Percentiles rank a stretch among this genome's conserved stretches.
Conservation (phyloP, 2,113 vertebrate species). For the Corapipo altera region DNA sequence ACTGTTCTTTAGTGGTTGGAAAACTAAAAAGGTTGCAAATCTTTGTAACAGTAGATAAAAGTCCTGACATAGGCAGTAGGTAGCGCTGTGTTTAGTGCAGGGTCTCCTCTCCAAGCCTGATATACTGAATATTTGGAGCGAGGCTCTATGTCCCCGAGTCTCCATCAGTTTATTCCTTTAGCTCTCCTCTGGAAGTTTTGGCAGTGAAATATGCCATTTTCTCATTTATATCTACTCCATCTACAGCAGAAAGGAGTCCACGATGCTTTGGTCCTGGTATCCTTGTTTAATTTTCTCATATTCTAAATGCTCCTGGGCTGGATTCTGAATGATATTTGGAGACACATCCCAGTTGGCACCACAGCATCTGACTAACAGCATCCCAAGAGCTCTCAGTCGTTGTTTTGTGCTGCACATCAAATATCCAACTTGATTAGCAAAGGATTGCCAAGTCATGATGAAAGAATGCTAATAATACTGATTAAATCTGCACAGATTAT, state of each 20-base stretch:
- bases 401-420: neutral
- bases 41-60: neutral
- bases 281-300: neutral
- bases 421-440: slow-evolving; percentile 38
- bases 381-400: neutral
- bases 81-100: neutral
- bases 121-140: accelerated
- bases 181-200: neutral
- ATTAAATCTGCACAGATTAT: slow-evolving; percentile 41
- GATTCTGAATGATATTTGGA: neutral
- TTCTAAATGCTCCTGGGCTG: neutral
- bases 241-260: neutral
- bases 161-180: neutral
- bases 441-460: slow-evolving; percentile 40
- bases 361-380: neutral
- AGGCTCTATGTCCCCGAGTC: neutral
- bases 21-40: neutral
- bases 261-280: neutral
- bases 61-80: neutral
- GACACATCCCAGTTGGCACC: neutral
- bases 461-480: slow-evolving; percentile 56
- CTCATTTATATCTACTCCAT: neutral
- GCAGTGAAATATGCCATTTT: neutral
- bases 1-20: neutral
- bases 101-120: neutral